These are phyloP conservation scores for Dicentrarchus labrax DNA, from an alignment of 2,113 vertebrate genomes.

Conservation along the genomic window DNA sequence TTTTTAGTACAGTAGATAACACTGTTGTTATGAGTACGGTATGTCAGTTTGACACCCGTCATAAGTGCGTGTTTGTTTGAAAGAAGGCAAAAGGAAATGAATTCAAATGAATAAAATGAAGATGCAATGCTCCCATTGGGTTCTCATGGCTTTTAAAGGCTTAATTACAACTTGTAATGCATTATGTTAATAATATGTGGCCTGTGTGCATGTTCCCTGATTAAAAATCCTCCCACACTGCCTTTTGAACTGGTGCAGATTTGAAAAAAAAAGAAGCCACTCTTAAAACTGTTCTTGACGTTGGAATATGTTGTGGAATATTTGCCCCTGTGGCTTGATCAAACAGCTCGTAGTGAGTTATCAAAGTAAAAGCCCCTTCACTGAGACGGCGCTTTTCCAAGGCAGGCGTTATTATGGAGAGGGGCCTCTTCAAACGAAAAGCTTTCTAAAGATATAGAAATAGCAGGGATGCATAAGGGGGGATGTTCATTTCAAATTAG, in stretches of 20 bases:
- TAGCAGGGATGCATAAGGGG: background rate
- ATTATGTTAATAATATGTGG: slow-evolving; percentile 70
- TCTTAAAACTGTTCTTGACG: slow-evolving; percentile 41
- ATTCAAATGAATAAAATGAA: slow-evolving; percentile 45
- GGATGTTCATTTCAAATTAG: slow-evolving; percentile 31
- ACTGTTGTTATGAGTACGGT: background rate
- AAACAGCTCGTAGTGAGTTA: slow-evolving; percentile 65
- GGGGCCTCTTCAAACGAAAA: slow-evolving; percentile 53
- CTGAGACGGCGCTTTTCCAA: slow-evolving; percentile 35
- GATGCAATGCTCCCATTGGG: slow-evolving; percentile 22
- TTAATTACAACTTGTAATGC: slow-evolving; percentile 72
- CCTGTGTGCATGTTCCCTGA: slow-evolving; percentile 53
- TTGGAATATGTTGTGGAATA: slow-evolving; percentile 55
- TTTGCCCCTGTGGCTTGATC: slow-evolving; percentile 67
- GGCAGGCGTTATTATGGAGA: slow-evolving; percentile 37
- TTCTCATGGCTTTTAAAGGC: slow-evolving; percentile 51
- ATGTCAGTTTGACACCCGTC: slow-evolving; percentile 15
- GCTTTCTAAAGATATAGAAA: slow-evolving; percentile 45
- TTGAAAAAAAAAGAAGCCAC: slow-evolving; percentile 44
- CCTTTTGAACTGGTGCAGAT: slow-evolving; percentile 71
- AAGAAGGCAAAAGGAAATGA: slow-evolving; percentile 30
- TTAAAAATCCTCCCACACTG: slow-evolving; percentile 74
- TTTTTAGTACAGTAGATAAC: background rate
- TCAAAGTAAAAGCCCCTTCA: slow-evolving; percentile 68
- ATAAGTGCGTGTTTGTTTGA: slow-evolving; percentile 26